Base-by-base conservation (phyloP, 2,888 invertebrate genomes). In the Cheilosia pagana region DNA sequence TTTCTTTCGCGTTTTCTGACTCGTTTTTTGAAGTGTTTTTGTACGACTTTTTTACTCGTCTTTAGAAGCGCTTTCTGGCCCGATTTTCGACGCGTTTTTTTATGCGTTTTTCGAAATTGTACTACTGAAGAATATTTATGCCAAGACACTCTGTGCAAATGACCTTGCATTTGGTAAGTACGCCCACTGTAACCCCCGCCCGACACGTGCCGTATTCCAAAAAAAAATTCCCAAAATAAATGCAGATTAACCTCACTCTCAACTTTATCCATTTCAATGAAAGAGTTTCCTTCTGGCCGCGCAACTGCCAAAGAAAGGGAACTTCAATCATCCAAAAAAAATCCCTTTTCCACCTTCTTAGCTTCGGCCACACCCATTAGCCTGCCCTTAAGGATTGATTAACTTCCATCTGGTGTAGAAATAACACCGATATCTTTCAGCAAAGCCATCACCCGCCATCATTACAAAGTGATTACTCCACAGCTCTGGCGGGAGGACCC, bases 381-480 rank as follows among this genome's bases (percentile, higher is more conserved):
- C 45, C 55, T 8, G 10, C 21, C 21, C 8, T 14, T 6, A 72
- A 72, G 52, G 41, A 62, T 39, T 50, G 71, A 71, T 70, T 57
- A 57, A 48, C 39, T 50, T 52, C 28, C 60, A 60, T 60, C 60
- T 70, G 57, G 57, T 16, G 50, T 10, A 16, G 19, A 68, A 55
- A 45, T 68, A 53, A 55, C 23, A 55, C 19, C 43, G 41, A 28
- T 28, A n/a, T 43, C 43, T 10, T 55, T 55, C 28, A 28, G n/a
- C 8, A 7, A 31, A 31, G n/a, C 39, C 43, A 23, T 7, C 14
- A 28, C 3, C 48, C 16, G 55, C 50, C 77, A 48, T 72, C 67
- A 67, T 67, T 41, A 67, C 55, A 62, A 62, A 68, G 57, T 74
- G 60, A 74, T 74, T 74, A 57, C 43, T 10, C 3, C 19, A 45